A percentile compares a stretch with the other conserved stretches of the same genome.
These are phyloP conservation scores for Zaprionus tsacasi DNA, from an alignment of 1,140 invertebrate genomes.

Conservation along the genomic window DNA sequence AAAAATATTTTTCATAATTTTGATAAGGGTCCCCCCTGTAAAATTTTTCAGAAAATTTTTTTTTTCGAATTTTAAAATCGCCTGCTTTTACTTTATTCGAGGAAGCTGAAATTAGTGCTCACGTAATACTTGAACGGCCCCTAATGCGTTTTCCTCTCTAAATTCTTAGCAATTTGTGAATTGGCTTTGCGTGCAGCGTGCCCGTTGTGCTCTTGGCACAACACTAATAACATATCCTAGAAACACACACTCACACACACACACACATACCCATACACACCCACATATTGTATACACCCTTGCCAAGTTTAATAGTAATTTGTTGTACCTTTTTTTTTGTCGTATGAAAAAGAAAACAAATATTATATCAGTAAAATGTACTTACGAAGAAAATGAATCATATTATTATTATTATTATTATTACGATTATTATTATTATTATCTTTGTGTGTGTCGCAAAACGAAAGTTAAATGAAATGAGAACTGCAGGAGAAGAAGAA, in stretches of 20 bases:
- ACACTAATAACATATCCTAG: constrained; percentile 43
- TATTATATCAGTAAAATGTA: constrained; percentile 34
- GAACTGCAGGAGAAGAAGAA: background rate
- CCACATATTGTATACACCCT: constrained; percentile 15
- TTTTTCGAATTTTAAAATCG: no score
- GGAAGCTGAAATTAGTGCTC: no score
- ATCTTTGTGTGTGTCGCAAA: constrained; percentile 46
- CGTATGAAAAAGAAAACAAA: constrained; percentile 8
- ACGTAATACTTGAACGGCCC: no score
- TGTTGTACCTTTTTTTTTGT: constrained; percentile 34
- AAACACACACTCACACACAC: constrained; percentile 34
- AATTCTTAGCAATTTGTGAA: background rate
- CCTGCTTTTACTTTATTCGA: no score
- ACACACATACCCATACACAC: constrained; percentile 11
- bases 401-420: background rate
- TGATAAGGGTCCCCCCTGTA: no score
- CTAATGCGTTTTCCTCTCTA: no score
- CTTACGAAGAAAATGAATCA: constrained; percentile 3
- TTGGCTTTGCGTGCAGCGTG: constrained; percentile 2
- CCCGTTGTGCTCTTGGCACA: background rate
- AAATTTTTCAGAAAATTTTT: no score
- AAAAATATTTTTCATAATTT: no score
- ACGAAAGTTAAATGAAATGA: constrained; percentile 29
- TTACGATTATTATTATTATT: constrained; percentile 20
- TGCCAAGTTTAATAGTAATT: constrained; percentile 42